Evolutionary conservation across 1,140 invertebrate genomes (phyloP).

Genomic region (Drosophila novamexicana): DNA sequence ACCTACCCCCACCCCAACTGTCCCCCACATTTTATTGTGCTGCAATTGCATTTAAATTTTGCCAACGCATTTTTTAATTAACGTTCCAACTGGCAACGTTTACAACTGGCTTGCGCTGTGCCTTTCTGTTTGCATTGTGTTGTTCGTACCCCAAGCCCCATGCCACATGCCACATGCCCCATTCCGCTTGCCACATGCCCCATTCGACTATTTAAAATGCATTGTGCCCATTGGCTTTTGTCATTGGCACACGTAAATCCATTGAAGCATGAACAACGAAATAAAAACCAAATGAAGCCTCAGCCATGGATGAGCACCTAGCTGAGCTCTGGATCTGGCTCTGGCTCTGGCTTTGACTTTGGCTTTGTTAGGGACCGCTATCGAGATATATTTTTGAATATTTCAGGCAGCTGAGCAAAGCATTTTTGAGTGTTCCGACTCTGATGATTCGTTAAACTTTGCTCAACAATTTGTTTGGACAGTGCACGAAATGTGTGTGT

Average conservation of each 20-base stretch:
- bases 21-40: conserved; percentile 61
- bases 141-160: conserved; percentile 30
- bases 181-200: conserved; percentile 6
- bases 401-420: conserved; percentile 51
- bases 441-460: conserved; percentile 35
- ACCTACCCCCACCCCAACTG: background rate
- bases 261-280: conserved; percentile 56
- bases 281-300: background rate
- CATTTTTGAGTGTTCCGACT: conserved; percentile 20
- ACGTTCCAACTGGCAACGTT: conserved; percentile 47
- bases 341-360: too few relatives aligned
- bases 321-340: background rate
- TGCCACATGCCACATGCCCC: conserved; percentile 18
- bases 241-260: conserved; percentile 61
- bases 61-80: conserved; percentile 80
- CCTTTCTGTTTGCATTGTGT: conserved; percentile 30
- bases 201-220: conserved; percentile 33
- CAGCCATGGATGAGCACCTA: background rate
- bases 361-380: background rate
- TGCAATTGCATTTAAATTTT: conserved; percentile 80
- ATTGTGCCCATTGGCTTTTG: conserved; percentile 58
- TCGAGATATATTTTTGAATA: conserved; percentile 45
- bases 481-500: conserved; percentile 60
- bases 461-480: conserved; percentile 58
- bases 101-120: conserved; percentile 43